A percentile compares a stretch with the other conserved stretches of the same genome.
Conservation (phyloP, 2,888 invertebrate genomes). For the Agrotis ipsilon region DNA sequence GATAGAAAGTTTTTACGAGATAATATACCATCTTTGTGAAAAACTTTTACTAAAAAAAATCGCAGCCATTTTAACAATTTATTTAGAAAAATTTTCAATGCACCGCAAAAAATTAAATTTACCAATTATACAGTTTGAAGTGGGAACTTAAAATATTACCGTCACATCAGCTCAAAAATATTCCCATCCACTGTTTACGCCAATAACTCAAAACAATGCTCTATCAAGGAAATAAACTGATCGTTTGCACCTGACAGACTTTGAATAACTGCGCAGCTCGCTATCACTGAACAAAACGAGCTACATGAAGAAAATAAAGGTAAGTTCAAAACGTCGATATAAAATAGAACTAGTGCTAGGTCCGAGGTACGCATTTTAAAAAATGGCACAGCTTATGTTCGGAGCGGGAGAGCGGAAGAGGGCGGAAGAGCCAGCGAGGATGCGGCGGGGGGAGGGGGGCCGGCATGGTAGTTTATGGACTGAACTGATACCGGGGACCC, state of each 20-base stretch:
- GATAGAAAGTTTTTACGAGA: no score
- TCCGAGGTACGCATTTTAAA: slow-evolving; percentile 88
- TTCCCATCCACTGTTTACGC: neutral
- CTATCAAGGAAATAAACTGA: slow-evolving; percentile 71
- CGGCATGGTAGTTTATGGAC: slow-evolving; percentile 86
- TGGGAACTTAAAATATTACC: neutral
- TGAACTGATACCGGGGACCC: slow-evolving; percentile 88
- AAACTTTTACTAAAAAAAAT: no score
- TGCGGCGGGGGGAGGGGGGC: slow-evolving; percentile 65
- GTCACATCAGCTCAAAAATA: neutral
- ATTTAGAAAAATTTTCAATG: no score
- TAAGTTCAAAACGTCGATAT: slow-evolving; percentile 82
- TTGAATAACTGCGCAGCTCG: slow-evolving; percentile 73
- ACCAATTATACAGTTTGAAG: neutral
- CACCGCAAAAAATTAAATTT: neutral
- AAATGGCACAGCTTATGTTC: slow-evolving; percentile 87
- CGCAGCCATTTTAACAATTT: no score
- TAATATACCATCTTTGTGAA: no score
- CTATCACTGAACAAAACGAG: slow-evolving; percentile 76
- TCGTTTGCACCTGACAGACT: slow-evolving; percentile 72
- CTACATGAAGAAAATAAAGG: slow-evolving; percentile 81
- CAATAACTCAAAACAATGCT: slow-evolving; percentile 37
- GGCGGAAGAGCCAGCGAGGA: slow-evolving; percentile 67
- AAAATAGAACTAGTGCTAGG: slow-evolving; percentile 79
- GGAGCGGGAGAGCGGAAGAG: slow-evolving; percentile 79